Percentiles rank a stretch among this genome's conserved stretches.
Evolutionary conservation across 2,797 vertebrate species (phyloP).

Genomic region (Alauda arvensis): DNA sequence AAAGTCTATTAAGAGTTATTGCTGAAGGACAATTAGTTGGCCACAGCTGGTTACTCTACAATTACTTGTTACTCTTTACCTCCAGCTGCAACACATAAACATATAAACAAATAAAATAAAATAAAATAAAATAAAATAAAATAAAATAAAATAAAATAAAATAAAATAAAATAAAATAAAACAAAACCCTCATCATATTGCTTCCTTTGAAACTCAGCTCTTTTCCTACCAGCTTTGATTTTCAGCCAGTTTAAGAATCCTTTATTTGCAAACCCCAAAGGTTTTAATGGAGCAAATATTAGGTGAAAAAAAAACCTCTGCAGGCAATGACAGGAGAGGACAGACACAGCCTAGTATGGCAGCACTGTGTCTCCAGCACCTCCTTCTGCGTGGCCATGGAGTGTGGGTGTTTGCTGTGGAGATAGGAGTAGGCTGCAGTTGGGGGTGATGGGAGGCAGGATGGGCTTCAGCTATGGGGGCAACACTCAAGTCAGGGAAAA

Average conservation of each 20-base stretch:
- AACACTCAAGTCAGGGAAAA: not conserved
- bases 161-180: no score
- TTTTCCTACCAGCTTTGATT: not conserved
- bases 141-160: not conserved
- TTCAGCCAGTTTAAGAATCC: not conserved
- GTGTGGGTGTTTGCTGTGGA: not conserved
- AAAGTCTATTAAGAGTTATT: not conserved
- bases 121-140: no score
- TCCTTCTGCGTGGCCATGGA: accelerated
- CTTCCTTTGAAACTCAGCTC: not conserved
- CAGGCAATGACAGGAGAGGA: not conserved
- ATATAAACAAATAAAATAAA: not conserved
- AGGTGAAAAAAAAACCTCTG: not conserved
- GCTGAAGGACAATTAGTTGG: not conserved
- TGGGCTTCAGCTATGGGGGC: not conserved
- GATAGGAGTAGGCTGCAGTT: accelerated
- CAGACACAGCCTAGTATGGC: not conserved
- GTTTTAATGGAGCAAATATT: not conserved
- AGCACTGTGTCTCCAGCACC: not conserved
- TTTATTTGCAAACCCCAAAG: not conserved
- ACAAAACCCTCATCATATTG: not conserved
- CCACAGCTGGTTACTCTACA: not conserved
- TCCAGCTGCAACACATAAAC: not conserved
- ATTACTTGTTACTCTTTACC: not conserved
- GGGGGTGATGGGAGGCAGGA: not conserved